Conservation (phyloP, 2,888 invertebrate species). For the Quadroppia sp. region DNA sequence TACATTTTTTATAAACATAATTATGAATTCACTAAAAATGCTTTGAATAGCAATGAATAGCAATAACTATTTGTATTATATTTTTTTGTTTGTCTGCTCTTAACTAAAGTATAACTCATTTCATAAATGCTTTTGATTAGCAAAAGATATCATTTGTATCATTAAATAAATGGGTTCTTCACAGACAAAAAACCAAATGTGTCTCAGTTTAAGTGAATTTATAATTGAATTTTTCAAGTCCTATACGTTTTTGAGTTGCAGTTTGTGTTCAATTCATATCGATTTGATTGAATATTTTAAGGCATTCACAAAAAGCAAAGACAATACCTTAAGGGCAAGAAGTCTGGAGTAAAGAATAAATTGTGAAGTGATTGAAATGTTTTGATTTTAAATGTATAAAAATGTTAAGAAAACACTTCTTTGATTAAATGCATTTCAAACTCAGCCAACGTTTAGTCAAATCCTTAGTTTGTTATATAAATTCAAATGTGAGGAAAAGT, state of each 20-base stretch:
- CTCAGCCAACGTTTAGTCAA: no score
- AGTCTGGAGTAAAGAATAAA: not conserved
- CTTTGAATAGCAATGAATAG: no score
- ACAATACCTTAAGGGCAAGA: not conserved
- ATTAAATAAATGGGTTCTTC: not conserved
- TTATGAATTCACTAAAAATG: no score
- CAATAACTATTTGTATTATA: no score
- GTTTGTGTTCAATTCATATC: not conserved
- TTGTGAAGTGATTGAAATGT: not conserved
- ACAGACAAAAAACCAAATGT: not conserved
- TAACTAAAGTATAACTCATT: not conserved
- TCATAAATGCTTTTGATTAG: not conserved
- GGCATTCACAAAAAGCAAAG: not conserved
- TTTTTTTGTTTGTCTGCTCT: no score
- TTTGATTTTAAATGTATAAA: not conserved
- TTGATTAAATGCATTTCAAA: conserved; percentile 4
- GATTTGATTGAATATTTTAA: not conserved
- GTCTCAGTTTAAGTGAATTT: not conserved
- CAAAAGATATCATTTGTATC: not conserved
- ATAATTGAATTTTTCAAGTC: not conserved
- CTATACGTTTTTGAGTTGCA: not conserved
- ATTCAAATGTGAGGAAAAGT: no score
- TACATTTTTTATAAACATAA: no score
- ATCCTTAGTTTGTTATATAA: no score
- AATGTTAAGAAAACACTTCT: not conserved